Conservation (phyloP, 2,113 vertebrate genomes). For the Xiphorhynchus elegans region DNA sequence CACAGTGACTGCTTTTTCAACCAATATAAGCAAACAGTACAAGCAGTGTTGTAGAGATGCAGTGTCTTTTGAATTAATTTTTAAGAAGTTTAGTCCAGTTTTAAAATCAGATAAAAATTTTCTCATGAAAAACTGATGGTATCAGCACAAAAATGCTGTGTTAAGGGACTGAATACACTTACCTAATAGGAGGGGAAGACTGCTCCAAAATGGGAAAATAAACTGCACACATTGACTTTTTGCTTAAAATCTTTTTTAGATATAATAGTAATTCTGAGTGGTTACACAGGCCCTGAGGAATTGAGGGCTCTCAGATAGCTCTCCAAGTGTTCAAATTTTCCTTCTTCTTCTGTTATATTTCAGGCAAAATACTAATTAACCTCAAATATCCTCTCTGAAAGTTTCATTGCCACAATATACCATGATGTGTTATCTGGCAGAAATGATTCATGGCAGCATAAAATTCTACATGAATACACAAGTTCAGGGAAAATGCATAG, state of each 20-base stretch:
- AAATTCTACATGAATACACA: background rate
- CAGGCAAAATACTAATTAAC: background rate
- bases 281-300: background rate
- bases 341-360: background rate
- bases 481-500: background rate
- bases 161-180: background rate
- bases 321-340: background rate
- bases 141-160: background rate
- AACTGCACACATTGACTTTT: background rate
- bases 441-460: background rate
- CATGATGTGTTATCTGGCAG: background rate
- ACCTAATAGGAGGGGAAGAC: background rate
- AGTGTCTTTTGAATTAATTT: background rate
- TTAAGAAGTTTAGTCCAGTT: background rate
- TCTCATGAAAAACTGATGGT: background rate
- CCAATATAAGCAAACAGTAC: background rate
- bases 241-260: background rate
- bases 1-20: background rate
- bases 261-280: background rate
- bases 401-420: background rate
- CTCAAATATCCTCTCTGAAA: background rate
- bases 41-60: background rate
- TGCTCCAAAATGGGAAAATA: background rate
- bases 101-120: background rate
- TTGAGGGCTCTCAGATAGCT: background rate